Base-by-base conservation (phyloP, 2,888 invertebrate genomes). In the Hydrotaea diabolus region DNA sequence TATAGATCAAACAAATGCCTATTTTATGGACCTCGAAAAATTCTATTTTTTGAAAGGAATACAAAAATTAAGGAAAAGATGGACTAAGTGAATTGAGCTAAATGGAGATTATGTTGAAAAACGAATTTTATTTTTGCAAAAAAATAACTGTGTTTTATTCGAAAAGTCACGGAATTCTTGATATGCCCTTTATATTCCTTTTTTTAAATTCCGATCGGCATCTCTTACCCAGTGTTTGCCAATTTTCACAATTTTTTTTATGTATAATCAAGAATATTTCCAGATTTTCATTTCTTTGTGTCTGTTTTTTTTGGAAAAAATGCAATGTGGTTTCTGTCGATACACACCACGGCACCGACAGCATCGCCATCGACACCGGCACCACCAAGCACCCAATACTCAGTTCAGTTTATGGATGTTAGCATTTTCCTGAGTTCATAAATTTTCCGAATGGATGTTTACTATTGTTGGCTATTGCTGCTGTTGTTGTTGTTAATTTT, bases 371-470 rank as follows among this genome's bases (percentile, higher is more conserved):
- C 23, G 55, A 11, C 49, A 49, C n/a, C 49, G 49, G n/a, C 23
- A 8, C n/a, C 23, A 21, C 59, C 59, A 59, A 59, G 59, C 23
- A 53, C 53, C 26, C 77, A 39, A 59, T 62, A 43, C 71, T 71
- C 31, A 53, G 19, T 46, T 77, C 31, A 11, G 43, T 66, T 66
- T 77, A 77, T 17, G 73, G 73, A 23, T 72, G 46, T 57, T 73
- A 49, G 66, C 64, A 78, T 49, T 76, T 83, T 78, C 75, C 81
- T 69, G 80, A 76, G 78, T 81, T 71, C 62, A 84, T 84, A 84
- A 81, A 84, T 66, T 81, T 64, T 57, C 31, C n/a, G 23, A 73
- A 69, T 64, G 59, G 21, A 75, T 69, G 39, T 36, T 74, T 74
- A 66, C 17, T 19, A 21, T 9, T 43, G 39, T 66, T 57, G 19